Evolutionary conservation across 2,888 invertebrate genomes (phyloP).

Genomic region (Amblyjoppa fuscipennis): DNA sequence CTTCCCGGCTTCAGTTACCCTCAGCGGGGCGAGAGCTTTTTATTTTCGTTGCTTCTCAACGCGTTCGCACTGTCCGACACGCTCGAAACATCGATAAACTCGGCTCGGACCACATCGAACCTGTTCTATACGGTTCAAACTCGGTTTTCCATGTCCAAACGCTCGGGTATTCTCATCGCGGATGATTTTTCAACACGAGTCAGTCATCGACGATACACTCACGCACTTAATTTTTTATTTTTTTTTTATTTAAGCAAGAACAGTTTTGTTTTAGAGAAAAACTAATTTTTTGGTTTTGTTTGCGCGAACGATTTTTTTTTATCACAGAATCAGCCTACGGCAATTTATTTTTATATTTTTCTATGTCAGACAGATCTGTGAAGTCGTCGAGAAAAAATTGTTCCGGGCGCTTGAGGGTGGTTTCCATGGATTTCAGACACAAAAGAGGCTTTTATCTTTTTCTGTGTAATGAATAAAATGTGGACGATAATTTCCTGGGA

Average conservation of each 20-base stretch:
- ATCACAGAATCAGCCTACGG: not conserved
- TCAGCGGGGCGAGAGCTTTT: conserved; percentile 9
- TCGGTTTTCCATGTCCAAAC: conserved; percentile 21
- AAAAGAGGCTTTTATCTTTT: no score
- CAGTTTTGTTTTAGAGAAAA: not conserved
- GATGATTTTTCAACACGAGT: not conserved
- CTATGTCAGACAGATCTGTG: not conserved
- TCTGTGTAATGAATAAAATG: no score
- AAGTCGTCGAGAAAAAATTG: not conserved
- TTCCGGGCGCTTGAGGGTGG: no score
- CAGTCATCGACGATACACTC: not conserved
- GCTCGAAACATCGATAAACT: conserved; percentile 47
- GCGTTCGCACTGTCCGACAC: conserved; percentile 47
- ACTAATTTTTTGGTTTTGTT: not conserved
- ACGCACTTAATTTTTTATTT: not conserved
- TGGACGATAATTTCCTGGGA: no score
- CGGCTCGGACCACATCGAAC: conserved; percentile 32
- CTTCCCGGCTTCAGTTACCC: not conserved
- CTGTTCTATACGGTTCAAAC: conserved; percentile 3
- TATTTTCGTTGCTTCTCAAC: conserved; percentile 34
- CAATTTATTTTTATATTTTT: not conserved
- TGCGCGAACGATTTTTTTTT: not conserved
- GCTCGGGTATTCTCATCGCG: not conserved
- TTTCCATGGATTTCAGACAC: no score
- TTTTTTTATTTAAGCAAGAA: not conserved